These are phyloP conservation scores for Diorhabda elongata DNA, from an alignment of 1,140 invertebrate species.

Conservation along the genomic window DNA sequence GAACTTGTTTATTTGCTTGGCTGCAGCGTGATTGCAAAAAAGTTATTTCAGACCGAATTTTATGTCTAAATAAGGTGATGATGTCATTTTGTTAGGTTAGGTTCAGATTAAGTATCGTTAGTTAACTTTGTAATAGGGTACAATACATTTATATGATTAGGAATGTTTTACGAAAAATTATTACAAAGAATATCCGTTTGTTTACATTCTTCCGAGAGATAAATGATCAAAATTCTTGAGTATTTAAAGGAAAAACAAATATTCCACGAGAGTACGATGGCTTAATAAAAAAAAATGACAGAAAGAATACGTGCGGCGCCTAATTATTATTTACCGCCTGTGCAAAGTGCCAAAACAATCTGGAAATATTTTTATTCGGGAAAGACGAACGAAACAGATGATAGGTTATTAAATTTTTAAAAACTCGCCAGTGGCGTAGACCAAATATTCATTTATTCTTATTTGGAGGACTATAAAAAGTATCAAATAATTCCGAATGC, in stretches of 20 bases:
- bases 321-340: neutral
- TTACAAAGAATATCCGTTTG: neutral
- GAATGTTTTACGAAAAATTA: too few relatives aligned
- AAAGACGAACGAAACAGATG: neutral
- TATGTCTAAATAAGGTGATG: too few relatives aligned
- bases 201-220: neutral
- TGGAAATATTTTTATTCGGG: neutral
- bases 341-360: neutral
- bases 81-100: too few relatives aligned
- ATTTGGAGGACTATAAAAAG: too few relatives aligned
- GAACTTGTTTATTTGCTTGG: too few relatives aligned
- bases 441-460: too few relatives aligned
- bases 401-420: neutral
- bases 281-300: neutral
- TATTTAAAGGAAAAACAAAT: neutral
- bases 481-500: too few relatives aligned
- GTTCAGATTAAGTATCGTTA: too few relatives aligned
- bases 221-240: neutral
- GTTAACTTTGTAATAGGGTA: too few relatives aligned
- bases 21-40: too few relatives aligned
- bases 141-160: too few relatives aligned
- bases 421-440: neutral
- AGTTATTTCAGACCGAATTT: too few relatives aligned
- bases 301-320: neutral
- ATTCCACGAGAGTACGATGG: neutral